These are phyloP conservation scores for Aphelenchoides bicaudatus DNA, from an alignment of 2,888 invertebrate genomes.

Conservation along the genomic window DNA sequence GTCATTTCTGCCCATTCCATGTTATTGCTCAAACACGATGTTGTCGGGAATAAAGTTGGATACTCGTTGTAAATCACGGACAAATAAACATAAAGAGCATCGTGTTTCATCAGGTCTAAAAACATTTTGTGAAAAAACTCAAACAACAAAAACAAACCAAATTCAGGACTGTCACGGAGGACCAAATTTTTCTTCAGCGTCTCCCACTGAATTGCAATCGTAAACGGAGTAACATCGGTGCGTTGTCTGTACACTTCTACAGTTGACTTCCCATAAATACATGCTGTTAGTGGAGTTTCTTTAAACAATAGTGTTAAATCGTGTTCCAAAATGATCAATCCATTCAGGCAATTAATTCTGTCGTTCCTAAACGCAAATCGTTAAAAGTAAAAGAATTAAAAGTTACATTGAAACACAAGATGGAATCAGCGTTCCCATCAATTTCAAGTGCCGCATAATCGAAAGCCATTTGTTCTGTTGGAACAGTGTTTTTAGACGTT, in stretches of 20 bases:
- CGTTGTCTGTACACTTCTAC: conserved; percentile 14
- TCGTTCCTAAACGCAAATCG: conserved; percentile 14
- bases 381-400: not conserved
- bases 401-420: conserved; percentile 13
- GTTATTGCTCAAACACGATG: conserved; percentile 14
- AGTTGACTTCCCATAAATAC: not conserved
- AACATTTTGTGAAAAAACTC: too few species aligned
- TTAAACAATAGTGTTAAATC: conserved; percentile 18
- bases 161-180: too few species aligned
- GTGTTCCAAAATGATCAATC: conserved; percentile 15
- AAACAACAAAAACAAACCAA: too few species aligned
- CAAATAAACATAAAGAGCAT: not conserved
- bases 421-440: conserved; percentile 6
- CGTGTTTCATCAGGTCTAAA: not conserved
- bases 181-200: too few species aligned
- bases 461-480: conserved; percentile 10
- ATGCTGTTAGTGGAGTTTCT: not conserved
- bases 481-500: not conserved
- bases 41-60: conserved; percentile 6
- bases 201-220: conserved; percentile 12
- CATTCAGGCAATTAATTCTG: conserved; percentile 18
- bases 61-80: conserved; percentile 7
- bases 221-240: conserved; percentile 23
- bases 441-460: conserved; percentile 3
- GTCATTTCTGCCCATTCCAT: not conserved